A percentile compares a stretch with the other conserved stretches of the same genome.
phyloP scores from a whole-genome alignment of 1,140 invertebrate genomes.

The Trachymyrmex cornetzi region DNA sequence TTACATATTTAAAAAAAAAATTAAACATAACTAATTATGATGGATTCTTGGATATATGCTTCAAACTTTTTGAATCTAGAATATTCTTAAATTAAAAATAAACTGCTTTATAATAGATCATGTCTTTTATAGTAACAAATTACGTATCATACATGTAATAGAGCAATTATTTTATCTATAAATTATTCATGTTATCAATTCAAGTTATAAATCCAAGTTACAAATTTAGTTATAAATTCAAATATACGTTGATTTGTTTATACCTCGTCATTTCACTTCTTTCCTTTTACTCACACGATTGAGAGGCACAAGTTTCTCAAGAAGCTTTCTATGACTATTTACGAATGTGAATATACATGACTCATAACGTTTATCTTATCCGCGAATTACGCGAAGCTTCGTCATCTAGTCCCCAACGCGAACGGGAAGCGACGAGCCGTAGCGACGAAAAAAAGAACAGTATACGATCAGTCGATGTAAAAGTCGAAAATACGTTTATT shows the following conservation, averaged over 20 bases:
- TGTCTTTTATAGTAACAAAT: background rate
- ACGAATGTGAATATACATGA: background rate
- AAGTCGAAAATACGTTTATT: constrained; percentile 65
- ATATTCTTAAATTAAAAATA: background rate
- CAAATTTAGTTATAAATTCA: background rate
- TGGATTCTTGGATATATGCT: background rate
- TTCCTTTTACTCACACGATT: background rate
- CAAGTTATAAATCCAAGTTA: background rate
- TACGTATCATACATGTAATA: background rate
- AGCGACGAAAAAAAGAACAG: background rate
- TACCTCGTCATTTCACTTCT: background rate
- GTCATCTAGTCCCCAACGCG: background rate
- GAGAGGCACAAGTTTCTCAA: background rate
- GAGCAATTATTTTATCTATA: too few relatives aligned
- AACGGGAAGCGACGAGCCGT: background rate
- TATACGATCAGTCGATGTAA: constrained; percentile 5
- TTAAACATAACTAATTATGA: background rate
- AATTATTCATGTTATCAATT: background rate
- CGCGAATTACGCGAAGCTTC: constrained; percentile 20
- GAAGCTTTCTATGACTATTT: background rate
- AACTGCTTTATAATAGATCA: background rate
- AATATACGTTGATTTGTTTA: background rate
- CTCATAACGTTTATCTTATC: constrained; percentile 38
- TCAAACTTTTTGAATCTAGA: background rate
- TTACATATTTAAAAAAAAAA: background rate